Conservation (phyloP, 2,113 vertebrate species). For the Mesoclemmys tuberculata region DNA sequence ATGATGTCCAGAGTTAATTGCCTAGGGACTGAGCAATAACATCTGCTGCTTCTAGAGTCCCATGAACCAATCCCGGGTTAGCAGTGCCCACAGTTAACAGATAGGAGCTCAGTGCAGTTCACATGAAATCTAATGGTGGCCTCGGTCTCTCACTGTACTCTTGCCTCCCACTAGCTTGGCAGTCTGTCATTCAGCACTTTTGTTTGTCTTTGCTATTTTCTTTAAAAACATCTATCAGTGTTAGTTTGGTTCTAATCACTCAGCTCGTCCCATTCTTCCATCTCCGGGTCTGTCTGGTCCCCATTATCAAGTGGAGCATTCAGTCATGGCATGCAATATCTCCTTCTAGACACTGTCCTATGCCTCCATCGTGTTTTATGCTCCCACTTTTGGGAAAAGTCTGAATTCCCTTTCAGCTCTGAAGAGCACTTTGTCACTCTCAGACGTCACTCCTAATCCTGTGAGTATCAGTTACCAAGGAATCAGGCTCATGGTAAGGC, state of each 20-base stretch:
- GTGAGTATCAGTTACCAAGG: not conserved
- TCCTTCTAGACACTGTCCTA: not conserved
- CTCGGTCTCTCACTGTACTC: not conserved
- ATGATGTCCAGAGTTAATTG: not conserved
- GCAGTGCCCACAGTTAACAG: not conserved
- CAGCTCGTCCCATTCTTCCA: not conserved
- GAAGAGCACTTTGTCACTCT: conserved; percentile 22
- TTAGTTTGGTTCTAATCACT: not conserved
- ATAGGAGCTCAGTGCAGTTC: not conserved
- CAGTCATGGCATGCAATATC: not conserved
- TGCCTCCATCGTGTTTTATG: not conserved
- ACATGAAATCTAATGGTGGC: not conserved
- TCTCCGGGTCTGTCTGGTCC: not conserved
- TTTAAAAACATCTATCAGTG: not conserved
- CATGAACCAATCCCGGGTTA: not conserved
- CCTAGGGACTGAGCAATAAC: not conserved
- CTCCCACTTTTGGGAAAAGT: not conserved
- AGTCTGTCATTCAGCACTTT: not conserved
- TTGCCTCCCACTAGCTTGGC: not conserved
- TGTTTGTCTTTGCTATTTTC: not conserved
- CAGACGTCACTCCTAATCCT: not conserved
- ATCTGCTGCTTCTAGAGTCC: not conserved
- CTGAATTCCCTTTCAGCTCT: not conserved
- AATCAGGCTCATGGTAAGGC: not conserved
- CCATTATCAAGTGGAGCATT: not conserved